Conservation (phyloP, 2,888 invertebrate genomes). For the Plebejus argus region DNA sequence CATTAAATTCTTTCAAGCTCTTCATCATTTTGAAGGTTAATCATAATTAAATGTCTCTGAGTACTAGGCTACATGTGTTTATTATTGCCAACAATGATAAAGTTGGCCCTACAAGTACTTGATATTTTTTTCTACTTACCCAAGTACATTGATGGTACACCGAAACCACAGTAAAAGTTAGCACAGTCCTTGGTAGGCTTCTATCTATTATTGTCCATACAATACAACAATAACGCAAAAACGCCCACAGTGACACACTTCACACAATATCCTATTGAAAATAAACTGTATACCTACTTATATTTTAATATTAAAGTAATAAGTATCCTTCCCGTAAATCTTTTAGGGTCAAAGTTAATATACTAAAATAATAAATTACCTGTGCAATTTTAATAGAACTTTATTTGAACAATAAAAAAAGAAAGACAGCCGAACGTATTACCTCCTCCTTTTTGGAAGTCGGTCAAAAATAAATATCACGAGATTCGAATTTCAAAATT, state of each 20-base stretch:
- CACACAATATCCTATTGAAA: conserved; percentile 3
- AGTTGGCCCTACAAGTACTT: not conserved
- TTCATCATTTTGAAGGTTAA: no score
- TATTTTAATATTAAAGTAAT: not conserved
- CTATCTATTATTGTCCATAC: not conserved
- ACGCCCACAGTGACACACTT: not conserved
- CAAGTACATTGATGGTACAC: not conserved
- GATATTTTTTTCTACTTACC: not conserved
- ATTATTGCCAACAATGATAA: no score
- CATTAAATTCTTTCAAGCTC: no score
- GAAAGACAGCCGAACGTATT: no score
- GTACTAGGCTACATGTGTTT: no score
- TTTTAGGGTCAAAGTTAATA: not conserved
- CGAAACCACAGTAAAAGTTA: not conserved
- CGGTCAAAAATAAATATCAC: not conserved
- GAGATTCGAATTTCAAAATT: not conserved
- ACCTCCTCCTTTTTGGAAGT: no score
- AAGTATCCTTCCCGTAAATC: not conserved
- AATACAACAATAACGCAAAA: conserved; percentile 18
- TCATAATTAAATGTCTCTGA: no score
- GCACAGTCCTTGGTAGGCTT: not conserved
- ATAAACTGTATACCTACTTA: not conserved
- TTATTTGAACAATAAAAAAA: not conserved
- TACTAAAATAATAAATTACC: not conserved
- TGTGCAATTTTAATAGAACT: not conserved